Base-by-base conservation (phyloP, 2,888 invertebrate species). In the Trichopoda pennipes region DNA sequence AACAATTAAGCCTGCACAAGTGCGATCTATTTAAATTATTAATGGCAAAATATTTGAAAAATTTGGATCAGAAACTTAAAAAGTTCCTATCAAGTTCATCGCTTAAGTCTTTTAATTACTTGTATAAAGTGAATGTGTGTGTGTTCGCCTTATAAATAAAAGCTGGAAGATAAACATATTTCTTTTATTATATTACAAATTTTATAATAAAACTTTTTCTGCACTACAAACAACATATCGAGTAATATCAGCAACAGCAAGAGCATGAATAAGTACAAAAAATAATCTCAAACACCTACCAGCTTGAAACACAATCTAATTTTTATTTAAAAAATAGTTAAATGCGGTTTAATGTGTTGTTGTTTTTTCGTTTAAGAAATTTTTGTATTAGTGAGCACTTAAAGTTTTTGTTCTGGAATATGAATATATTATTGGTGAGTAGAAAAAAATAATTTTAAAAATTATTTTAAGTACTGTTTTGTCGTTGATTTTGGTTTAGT, bases 301-400 rank as follows among this genome's bases (percentile, higher is more conserved):
- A 70, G 38, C 38, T 70, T 63, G 55, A 35, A 70, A 4, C 63
- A 56, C 35, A 66, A 17, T 28, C 28, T 28, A 28, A 28, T 66
- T 49, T 49, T 21, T 51, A 19, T 51, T 14, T 9, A 38, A 38
- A 7, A 38, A 38, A 38, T 12, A 38, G 12, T 7, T 38, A 38
- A 38, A 38, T 38, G 14, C 8, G 6, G 28, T 6, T 28, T 28
- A 28, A 28, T 6, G 28, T 28, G 28, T 64, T 51, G 19, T 35
- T 49, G 21, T 3, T 8, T 44, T 53, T 47, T 35, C 9, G 38
- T 63, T 42, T 17, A 49, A 35, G 14, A 23, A 16, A 38, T 23
- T 8, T 38, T 63, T 21, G 60, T 68, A 32, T 55, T 10, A n/a
- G 55, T 64, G 56, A 63, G 55, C 28, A 70, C 16, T 53, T 17